These are phyloP conservation scores for Petrocephalus microphthalmus DNA, from an alignment of 2,113 vertebrate genomes.

Conservation along the genomic window DNA sequence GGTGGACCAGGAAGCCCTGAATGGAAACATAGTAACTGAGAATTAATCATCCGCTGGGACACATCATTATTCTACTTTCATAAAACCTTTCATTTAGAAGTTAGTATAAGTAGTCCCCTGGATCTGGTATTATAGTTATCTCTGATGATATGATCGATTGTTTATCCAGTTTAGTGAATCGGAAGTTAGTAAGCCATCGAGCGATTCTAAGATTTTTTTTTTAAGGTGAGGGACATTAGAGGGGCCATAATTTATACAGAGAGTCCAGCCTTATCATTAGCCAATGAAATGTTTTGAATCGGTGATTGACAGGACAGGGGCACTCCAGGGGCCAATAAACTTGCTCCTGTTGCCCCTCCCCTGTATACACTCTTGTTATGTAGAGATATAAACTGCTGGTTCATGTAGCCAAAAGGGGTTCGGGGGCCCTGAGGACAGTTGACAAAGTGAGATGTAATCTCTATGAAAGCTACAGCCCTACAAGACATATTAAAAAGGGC, in stretches of 20 bases:
- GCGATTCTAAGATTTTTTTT: neutral
- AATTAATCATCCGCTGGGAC: neutral
- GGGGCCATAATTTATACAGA: neutral
- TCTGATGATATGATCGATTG: neutral
- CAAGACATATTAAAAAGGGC: neutral
- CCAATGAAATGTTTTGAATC: neutral
- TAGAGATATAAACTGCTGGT: neutral
- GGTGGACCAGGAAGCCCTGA: slow-evolving; percentile 66
- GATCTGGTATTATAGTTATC: neutral
- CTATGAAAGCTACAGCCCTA: neutral
- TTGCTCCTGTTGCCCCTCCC: neutral
- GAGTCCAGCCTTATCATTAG: neutral
- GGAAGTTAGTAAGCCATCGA: neutral
- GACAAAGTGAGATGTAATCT: neutral
- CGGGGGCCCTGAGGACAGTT: neutral
- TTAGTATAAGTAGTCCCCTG: neutral
- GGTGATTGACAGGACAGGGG: neutral
- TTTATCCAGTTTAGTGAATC: neutral
- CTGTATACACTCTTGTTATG: neutral
- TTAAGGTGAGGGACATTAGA: neutral
- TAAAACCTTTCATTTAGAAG: neutral
- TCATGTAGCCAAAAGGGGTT: neutral
- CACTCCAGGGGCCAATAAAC: neutral
- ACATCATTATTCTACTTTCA: neutral
- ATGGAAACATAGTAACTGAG: neutral